phyloP scores from a whole-genome alignment of 2,888 invertebrate genomes.

The Lepetodrilus schrolli region DNA sequence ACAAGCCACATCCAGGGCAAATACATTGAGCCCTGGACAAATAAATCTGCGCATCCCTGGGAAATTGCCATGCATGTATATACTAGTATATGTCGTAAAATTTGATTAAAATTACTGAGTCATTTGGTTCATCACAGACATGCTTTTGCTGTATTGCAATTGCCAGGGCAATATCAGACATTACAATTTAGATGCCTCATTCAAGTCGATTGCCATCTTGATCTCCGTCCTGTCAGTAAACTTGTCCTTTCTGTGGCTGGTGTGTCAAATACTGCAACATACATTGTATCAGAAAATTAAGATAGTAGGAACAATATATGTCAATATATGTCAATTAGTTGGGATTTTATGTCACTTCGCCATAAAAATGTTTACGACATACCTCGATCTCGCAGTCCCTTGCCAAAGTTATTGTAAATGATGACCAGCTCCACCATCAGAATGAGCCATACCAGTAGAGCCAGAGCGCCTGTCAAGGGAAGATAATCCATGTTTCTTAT shows the following conservation, averaged over 20 bases:
- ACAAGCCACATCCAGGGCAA: too few species aligned
- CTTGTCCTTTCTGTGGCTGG: background rate
- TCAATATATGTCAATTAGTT: background rate
- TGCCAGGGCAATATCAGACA: background rate
- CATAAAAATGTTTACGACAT: slow-evolving; percentile 25
- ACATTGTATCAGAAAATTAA: too few species aligned
- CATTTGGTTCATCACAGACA: too few species aligned
- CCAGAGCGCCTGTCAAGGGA: slow-evolving; percentile 57
- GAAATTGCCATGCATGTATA: too few species aligned
- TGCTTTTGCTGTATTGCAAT: too few species aligned
- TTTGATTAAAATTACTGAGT: too few species aligned
- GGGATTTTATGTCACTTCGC: background rate
- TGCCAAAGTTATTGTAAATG: slow-evolving; percentile 66
- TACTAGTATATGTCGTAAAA: too few species aligned
- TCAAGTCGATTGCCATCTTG: background rate
- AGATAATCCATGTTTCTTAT: too few species aligned
- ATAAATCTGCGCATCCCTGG: too few species aligned
- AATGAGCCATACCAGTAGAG: slow-evolving; percentile 58
- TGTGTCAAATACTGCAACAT: background rate
- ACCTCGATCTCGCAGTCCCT: slow-evolving; percentile 68
- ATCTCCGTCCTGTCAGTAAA: slow-evolving; percentile 9
- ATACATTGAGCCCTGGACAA: too few species aligned
- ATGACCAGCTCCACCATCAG: slow-evolving; percentile 61
- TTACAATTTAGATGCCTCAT: background rate
- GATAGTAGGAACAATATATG: too few species aligned